phyloP scores from a whole-genome alignment of 2,888 invertebrate genomes.

The Rhamnusium bicolor region DNA sequence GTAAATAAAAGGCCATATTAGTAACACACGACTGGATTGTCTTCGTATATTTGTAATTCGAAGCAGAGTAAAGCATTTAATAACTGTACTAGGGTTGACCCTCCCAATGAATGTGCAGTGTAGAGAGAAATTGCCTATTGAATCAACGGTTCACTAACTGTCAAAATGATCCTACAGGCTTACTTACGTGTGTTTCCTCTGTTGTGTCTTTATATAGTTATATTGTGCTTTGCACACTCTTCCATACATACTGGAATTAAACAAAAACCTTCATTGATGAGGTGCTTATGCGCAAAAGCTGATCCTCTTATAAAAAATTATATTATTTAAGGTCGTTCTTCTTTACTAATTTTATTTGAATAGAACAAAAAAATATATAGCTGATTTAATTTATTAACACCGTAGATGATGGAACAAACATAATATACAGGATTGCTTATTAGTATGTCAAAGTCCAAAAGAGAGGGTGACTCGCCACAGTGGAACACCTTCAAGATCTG shows the following conservation, averaged over 20 bases:
- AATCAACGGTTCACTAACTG: conserved; percentile 67
- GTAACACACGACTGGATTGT: conserved; percentile 49
- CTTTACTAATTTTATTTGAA: not conserved
- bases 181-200: conserved; percentile 53
- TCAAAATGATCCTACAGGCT: conserved; percentile 62
- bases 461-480: too few species aligned
- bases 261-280: conserved; percentile 35
- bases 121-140: conserved; percentile 68
- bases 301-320: not conserved
- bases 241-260: conserved; percentile 40
- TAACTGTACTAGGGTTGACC: conserved; percentile 54
- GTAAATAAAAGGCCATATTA: conserved; percentile 52
- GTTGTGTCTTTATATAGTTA: conserved; percentile 48
- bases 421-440: too few species aligned
- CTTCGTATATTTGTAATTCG: conserved; percentile 58
- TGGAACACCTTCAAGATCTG: too few species aligned
- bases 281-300: conserved; percentile 13
- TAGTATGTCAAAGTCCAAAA: too few species aligned
- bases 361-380: not conserved
- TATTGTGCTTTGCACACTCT: conserved; percentile 42
- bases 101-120: conserved; percentile 64
- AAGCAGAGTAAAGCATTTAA: conserved; percentile 59
- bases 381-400: too few species aligned
- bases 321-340: not conserved
- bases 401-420: too few species aligned